Base-by-base conservation (phyloP, 2,113 vertebrate genomes). In the Phoenicopterus ruber region DNA sequence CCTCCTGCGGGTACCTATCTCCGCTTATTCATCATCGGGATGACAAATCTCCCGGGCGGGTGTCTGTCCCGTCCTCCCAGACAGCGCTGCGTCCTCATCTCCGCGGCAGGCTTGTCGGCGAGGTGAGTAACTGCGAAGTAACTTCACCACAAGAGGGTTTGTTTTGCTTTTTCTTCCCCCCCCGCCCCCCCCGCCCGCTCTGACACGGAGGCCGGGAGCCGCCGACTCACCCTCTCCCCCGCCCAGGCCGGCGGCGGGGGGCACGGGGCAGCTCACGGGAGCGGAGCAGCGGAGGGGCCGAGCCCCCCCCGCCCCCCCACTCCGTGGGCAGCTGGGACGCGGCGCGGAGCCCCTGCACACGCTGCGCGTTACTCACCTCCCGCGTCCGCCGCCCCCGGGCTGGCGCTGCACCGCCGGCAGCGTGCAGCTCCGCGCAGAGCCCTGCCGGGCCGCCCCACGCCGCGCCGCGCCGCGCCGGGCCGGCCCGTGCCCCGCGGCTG, bases 111-210 rank as follows among this genome's bases (percentile, higher is more conserved):
- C 90, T 52, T 28, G 47, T 67, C 89, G 94, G 82, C 47, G 88
- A 88, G 86, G 80, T 95, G 94, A 97, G 92, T 97, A 97, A 97
- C 87, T 57, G 70, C 82, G 66, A 81, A 69, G 71, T 87, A 76
- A 89, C 88, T 78, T 79, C 93, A 84, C 79, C 94, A 17, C 81
- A 73, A 47, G 34, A 36, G 38, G 36, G 58, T 62, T 76, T 93
- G 81, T 86, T 96, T 96, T 88, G 91, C 85, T 74, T 86, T 82
- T 82, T 26, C 52, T 65, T 70, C 58, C 19, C 74, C 19, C 74
- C 50, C 38, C 63, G 58, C 50, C 55, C 63, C 26, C 58, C 28
- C 65, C n/a, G n/a, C 87, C 83, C 20, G 55, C 61, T 66, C 38
- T 36, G 90, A 73, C 90, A 67, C 82, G 38, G 73, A 62, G 93